Base-by-base conservation (phyloP, 2,888 invertebrate species). In the Eugnorisma glareosa region DNA sequence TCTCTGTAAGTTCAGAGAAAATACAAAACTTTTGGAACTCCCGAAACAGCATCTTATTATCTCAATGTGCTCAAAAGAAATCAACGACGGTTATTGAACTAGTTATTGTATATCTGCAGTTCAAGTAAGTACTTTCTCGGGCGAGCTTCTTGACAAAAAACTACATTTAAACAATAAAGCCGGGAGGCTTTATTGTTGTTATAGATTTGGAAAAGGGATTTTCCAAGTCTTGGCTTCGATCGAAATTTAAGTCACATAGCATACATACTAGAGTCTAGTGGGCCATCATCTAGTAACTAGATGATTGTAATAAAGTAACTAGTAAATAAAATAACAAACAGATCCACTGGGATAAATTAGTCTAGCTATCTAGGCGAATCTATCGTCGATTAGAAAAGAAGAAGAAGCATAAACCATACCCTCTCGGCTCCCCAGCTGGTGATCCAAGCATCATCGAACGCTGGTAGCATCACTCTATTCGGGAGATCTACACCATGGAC, bases 391-490 rank as follows among this genome's bases (percentile, higher is more conserved):
- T 2, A 8, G 24, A 24, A 51, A 51, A 59, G 1, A 31, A 59
- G 1, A 31, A 21, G 10, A 61, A 35, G 61, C 35, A 35, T 10
- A 31, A 5, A 37, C 37, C 59, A 51, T 85, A 96, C 96, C 84
- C 95, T 92, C 15, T 95, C 93, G 1, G 96, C 81, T 1, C 96
- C 96, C 93, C 94, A 96, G 75, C 96, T 95, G 8, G 94, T 92
- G 61, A 96, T 86, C 96, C 96, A 96, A 0, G 92, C 95, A 75
- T 96, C 96, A 3, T 95, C 93, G 69, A 96, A 96, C 0, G 93
- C 79, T 0, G 96, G 96, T 84, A 91, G 75, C 96, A 96, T 96
- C 4, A 86, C 88, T 2, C 92, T 90, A 70, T 96, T 96, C 0
- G 96, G 96, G 0, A 96, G 87, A 70, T 96, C 96, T 2, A 94